Evolutionary conservation across 2,113 vertebrate genomes (phyloP).

Genomic region (Toxotes chatareus): DNA sequence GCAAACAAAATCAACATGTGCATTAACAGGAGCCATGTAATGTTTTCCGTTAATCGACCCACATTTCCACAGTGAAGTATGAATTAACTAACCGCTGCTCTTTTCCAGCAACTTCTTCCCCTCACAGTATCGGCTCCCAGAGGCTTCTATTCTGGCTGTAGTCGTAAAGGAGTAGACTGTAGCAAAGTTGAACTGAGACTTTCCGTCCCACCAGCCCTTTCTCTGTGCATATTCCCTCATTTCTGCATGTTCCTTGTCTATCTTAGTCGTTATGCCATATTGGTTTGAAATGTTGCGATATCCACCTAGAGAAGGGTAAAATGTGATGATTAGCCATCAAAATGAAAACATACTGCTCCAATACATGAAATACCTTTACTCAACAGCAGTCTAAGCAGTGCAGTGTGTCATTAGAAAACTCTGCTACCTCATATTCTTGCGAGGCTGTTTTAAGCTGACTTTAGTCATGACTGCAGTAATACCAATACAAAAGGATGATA

Average conservation of each 20-base stretch:
- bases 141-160: slow-evolving; percentile 88
- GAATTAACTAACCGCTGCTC: slow-evolving; percentile 84
- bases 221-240: slow-evolving; percentile 88
- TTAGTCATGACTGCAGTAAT: neutral
- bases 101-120: slow-evolving; percentile 91
- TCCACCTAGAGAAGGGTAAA: slow-evolving; percentile 78
- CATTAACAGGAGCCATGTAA: neutral
- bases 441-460: neutral
- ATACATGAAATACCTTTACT: neutral
- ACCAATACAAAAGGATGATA: neutral
- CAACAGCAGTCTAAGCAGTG: neutral
- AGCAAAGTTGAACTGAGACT: slow-evolving; percentile 90
- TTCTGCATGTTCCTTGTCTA: slow-evolving; percentile 91
- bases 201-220: slow-evolving; percentile 94
- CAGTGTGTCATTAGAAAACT: neutral
- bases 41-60: neutral
- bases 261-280: slow-evolving; percentile 92
- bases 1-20: slow-evolving; percentile 28
- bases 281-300: slow-evolving; percentile 96
- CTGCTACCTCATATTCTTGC: neutral
- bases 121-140: slow-evolving; percentile 88
- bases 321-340: neutral
- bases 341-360: neutral
- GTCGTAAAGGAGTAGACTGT: slow-evolving; percentile 88
- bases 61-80: neutral